Conservation (phyloP, 2,888 invertebrate genomes). For the Drosophila stalkeri region DNA sequence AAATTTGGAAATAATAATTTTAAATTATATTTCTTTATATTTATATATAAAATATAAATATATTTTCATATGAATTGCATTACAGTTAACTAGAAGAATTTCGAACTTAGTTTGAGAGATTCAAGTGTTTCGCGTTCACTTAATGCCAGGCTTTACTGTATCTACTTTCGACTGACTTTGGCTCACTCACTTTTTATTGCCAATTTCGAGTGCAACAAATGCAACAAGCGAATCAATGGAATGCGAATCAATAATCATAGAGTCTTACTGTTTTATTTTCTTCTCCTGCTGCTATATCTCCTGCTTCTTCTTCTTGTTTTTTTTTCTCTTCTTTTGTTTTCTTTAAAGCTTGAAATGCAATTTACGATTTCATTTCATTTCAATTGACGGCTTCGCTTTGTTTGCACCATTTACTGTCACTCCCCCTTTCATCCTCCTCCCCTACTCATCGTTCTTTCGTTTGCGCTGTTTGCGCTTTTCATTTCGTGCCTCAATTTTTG, state of each 20-base stretch:
- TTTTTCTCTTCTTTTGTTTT: conserved; percentile 27
- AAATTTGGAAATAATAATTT: no score
- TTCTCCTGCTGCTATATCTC: conserved; percentile 7
- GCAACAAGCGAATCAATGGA: conserved; percentile 62
- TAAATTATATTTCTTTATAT: no score
- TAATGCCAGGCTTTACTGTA: not conserved
- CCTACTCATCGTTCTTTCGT: not conserved
- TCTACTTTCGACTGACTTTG: conserved; percentile 32
- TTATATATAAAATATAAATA: no score
- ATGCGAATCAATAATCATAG: conserved; percentile 73
- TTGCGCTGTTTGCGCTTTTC: conserved; percentile 47
- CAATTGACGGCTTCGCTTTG: conserved; percentile 45
- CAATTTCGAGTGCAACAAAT: conserved; percentile 30
- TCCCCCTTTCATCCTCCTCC: not conserved
- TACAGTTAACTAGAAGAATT: not conserved
- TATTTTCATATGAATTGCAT: not conserved
- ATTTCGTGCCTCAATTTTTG: conserved; percentile 26
- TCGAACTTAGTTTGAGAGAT: not conserved
- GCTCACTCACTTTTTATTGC: conserved; percentile 21
- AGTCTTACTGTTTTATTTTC: conserved; percentile 9
- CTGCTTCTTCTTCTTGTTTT: conserved; percentile 22
- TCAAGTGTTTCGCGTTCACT: not conserved
- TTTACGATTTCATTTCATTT: conserved; percentile 67
- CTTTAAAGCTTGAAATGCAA: conserved; percentile 60
- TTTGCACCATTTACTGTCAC: not conserved